Percentiles rank a stretch among this genome's conserved stretches.
These are phyloP conservation scores for Pristionchus exspectatus DNA, from an alignment of 2,888 invertebrate species.

Conservation along the genomic window DNA sequence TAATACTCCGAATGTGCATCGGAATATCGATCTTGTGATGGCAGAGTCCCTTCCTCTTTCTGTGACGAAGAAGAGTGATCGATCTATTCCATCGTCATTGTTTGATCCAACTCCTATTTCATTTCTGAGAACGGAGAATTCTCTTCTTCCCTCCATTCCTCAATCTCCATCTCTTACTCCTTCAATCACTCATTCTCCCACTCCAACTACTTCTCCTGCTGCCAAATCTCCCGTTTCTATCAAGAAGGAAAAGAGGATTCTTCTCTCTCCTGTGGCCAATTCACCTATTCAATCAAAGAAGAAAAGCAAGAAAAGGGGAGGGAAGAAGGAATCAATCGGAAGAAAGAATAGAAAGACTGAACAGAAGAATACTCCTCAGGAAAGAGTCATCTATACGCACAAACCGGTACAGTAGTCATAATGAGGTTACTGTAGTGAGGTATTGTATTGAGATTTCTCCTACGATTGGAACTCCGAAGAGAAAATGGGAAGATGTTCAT, in stretches of 20 bases:
- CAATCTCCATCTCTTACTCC: no score
- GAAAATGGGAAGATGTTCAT: neutral
- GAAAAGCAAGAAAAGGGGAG: slow-evolving; percentile 18
- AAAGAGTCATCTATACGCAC: neutral
- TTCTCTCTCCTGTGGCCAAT: slow-evolving; percentile 10
- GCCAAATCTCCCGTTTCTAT: neutral
- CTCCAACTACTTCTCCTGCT: neutral
- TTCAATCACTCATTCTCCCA: neutral
- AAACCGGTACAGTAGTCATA: neutral
- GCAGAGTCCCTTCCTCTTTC: neutral
- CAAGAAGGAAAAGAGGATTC: neutral
- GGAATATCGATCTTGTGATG: neutral
- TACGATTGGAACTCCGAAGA: slow-evolving; percentile 23
- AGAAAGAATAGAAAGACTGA: neutral
- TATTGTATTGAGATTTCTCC: neutral
- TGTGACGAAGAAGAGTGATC: neutral
- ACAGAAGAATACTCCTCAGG: neutral
- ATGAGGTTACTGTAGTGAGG: neutral
- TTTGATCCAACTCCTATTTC: neutral
- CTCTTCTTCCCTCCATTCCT: neutral
- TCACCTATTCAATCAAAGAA: neutral
- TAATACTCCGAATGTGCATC: neutral
- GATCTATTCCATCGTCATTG: neutral
- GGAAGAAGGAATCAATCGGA: neutral
- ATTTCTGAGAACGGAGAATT: neutral